Evolutionary conservation across 2,797 vertebrate species (phyloP), one percentile per base, ranked within the genome.

Genomic region (Anabacerthia variegaticeps): DNA sequence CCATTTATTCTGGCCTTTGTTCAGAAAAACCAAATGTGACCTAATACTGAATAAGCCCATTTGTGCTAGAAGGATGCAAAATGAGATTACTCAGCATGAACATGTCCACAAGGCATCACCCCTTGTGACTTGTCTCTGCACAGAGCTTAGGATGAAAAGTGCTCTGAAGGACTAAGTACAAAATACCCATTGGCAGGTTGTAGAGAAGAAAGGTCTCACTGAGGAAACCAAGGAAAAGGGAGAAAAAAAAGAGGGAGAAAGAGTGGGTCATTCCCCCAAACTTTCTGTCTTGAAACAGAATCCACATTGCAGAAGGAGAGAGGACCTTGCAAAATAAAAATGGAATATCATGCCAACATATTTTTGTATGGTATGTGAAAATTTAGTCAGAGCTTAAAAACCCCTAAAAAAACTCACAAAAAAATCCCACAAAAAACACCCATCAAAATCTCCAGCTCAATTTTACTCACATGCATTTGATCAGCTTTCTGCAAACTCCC

Each of bases 11-110:
- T 41, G 80, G 71, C 73, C 78, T 93, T 82, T 87, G 74, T 49
- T 93, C 80, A 93, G 74, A n/a, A 86, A 77, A 90, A 87, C 41
- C 30, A 75, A 88, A 92, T 83, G 84, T 88, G 77, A 94, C 69
- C 86, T 69, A 37, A 91, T 63, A 89, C 62, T 58, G 75, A 80
- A 15, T 34, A 85, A 93, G 48, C 58, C 74, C 55, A 73, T 89
- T 68, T 88, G 65, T 68, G 48, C 49, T 84, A 91, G 85, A 65
- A 74, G 82, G 83, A 91, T 14, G 85, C 48, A 88, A 78, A 92
- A 87, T 79, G 69, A 83, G 77, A 91, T 84, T 83, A 90, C 36
- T 96, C 54, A 67, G 48, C 61, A 86, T 7, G 58, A 73, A 69
- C 14, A 51, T 23, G 30, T 72, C 55, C 89, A 85, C 71, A 37